phyloP scores from a whole-genome alignment of 92 coral and sea anemone genomes.

The Plumapathes pennacea region DNA sequence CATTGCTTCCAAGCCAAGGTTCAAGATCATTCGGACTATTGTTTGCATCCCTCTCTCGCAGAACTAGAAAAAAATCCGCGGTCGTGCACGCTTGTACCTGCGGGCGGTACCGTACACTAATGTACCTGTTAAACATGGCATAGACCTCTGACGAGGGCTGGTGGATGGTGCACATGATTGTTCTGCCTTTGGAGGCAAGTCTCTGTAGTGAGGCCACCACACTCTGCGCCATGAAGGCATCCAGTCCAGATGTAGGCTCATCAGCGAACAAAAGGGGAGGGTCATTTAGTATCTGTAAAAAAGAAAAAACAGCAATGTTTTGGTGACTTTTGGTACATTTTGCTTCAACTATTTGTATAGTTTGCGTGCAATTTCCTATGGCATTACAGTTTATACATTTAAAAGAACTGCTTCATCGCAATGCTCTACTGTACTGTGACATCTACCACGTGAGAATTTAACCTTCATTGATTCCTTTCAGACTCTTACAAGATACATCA shows the following conservation, averaged over 20 bases:
- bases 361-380: no score
- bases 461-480: no score
- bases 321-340: no score
- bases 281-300: slow-evolving; percentile 63
- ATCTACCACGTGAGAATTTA: no score
- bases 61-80: neutral
- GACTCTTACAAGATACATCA: no score
- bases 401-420: no score
- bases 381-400: no score
- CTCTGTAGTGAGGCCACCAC: slow-evolving; percentile 71
- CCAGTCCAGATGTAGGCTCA: slow-evolving; percentile 88
- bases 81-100: neutral
- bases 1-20: neutral
- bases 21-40: neutral
- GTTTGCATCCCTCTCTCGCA: neutral
- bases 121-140: slow-evolving; percentile 86
- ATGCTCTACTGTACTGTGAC: no score
- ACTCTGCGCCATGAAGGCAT: slow-evolving; percentile 88
- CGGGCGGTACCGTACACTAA: no score
- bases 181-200: slow-evolving; percentile 64
- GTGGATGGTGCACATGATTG: slow-evolving; percentile 82
- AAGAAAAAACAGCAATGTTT: no score
- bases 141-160: slow-evolving; percentile 90
- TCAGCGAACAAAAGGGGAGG: slow-evolving; percentile 82
- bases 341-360: no score